Base-by-base conservation (phyloP, 2,797 vertebrate species). In the Eidolon dupreanum region DNA sequence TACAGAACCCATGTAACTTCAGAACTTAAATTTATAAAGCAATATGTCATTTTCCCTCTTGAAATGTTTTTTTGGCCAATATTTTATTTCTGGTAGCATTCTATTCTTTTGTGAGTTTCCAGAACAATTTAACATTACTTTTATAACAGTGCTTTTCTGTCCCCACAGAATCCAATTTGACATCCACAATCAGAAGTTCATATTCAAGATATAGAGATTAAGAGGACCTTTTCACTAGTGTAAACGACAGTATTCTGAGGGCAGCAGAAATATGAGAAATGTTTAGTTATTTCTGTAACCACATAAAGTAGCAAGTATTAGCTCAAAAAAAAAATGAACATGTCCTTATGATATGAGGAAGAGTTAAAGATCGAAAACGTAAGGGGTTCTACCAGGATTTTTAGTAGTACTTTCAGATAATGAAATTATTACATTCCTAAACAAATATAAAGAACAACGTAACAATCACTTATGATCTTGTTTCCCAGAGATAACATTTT, bases 51-150 rank as follows among this genome's bases (percentile, higher is more conserved):
- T 90, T 94, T 92, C 43, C 38, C 49, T 86, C 41, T 74, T 92
- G 43, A 19, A 75, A 63, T 92, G 41, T 89, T 83, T 96, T 33
- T 31, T 38, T 93, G 74, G 78, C 77, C 53, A 74, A 65, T 87
- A 89, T 81, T 93, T 94, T 88, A 94, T 75, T 89, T 92, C 24
- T 90, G n/a, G 53, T 87, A 88, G 17, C 26, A 95, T 95, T 74
- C 38, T 55, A 57, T 75, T 74, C 24, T 86, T 97, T 59, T 66
- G 75, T 63, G 13, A 66, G 51, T 89, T 96, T 90, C 41, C 68
- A 86, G 61, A 93, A 86, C 38, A 89, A 51, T 33, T 93, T 74
- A 86, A 78, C 71, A 74, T 74, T 59, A 84, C 3, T 86, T 95
- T 77, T 92, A 57, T 65, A 70, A 31, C 3, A 74, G 24, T 66